phyloP scores from a whole-genome alignment of 2,113 vertebrate genomes.

The Agapornis roseicollis region DNA sequence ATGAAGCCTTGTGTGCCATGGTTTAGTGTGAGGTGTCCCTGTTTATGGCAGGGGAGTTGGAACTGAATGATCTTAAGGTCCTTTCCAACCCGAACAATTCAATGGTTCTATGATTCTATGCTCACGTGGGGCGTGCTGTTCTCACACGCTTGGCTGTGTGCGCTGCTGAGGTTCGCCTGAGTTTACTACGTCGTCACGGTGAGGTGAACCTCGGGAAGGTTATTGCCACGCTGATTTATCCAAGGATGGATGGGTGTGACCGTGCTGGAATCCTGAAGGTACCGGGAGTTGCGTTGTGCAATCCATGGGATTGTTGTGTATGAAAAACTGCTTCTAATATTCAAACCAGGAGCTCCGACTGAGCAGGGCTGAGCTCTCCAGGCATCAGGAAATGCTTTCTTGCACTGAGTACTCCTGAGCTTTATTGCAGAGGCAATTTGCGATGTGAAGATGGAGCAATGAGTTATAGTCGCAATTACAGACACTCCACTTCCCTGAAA shows the following conservation, averaged over 20 bases:
- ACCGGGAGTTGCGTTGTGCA: not conserved
- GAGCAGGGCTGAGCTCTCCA: not conserved
- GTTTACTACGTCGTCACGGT: not conserved
- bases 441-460: not conserved
- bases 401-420: not conserved
- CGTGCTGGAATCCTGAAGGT: not conserved
- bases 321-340: not conserved
- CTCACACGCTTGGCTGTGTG: not conserved
- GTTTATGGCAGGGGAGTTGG: no score
- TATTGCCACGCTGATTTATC: not conserved
- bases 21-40: no score
- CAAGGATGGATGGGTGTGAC: not conserved
- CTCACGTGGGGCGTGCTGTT: rapidly evolving
- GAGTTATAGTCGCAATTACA: not conserved
- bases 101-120: no score
- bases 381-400: not conserved
- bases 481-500: not conserved
- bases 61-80: no score
- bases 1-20: no score
- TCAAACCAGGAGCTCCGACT: not conserved
- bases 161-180: not conserved
- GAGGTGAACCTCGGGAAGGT: not conserved
- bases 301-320: rapidly evolving
- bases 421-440: not conserved
- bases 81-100: no score